These are phyloP conservation scores for Antheraea pernyi DNA, from an alignment of 1,140 invertebrate species.

Conservation along the genomic window DNA sequence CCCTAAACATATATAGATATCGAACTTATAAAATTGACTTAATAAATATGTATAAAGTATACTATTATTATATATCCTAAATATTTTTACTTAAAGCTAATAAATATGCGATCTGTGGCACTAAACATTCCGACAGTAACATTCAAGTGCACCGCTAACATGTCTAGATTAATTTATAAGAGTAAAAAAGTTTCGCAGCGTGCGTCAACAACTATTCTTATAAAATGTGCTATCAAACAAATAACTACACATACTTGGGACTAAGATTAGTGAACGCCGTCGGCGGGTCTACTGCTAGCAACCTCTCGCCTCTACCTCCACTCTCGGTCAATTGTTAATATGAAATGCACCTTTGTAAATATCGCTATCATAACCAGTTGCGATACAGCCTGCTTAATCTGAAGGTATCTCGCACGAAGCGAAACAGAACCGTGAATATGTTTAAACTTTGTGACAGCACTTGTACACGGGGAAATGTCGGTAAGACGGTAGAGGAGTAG, in stretches of 20 bases:
- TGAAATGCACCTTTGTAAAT: background rate
- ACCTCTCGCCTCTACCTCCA: background rate
- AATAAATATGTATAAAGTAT: slow-evolving; percentile 48
- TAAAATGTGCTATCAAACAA: slow-evolving; percentile 31
- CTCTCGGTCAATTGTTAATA: background rate
- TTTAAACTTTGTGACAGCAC: slow-evolving; percentile 1
- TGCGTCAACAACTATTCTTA: slow-evolving; percentile 33
- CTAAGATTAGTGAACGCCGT: background rate
- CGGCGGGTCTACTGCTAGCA: background rate
- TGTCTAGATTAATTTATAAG: slow-evolving; percentile 18
- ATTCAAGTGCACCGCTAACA: slow-evolving; percentile 22
- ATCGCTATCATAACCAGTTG: background rate
- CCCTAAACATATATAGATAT: slow-evolving; percentile 41
- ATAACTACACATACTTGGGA: slow-evolving; percentile 9
- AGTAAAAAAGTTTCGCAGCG: slow-evolving; percentile 28
- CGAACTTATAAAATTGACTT: slow-evolving; percentile 67
- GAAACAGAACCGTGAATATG: background rate
- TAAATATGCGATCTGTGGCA: slow-evolving; percentile 27
- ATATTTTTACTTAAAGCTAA: slow-evolving; percentile 28
- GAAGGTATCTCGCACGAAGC: background rate
- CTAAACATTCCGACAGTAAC: slow-evolving; percentile 20
- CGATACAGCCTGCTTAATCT: background rate
- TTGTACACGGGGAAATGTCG: background rate
- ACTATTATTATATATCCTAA: slow-evolving; percentile 30
- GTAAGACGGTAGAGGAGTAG: background rate